Evolutionary conservation across 1,140 invertebrate genomes (phyloP).

Genomic region (Drosophila persimilis): DNA sequence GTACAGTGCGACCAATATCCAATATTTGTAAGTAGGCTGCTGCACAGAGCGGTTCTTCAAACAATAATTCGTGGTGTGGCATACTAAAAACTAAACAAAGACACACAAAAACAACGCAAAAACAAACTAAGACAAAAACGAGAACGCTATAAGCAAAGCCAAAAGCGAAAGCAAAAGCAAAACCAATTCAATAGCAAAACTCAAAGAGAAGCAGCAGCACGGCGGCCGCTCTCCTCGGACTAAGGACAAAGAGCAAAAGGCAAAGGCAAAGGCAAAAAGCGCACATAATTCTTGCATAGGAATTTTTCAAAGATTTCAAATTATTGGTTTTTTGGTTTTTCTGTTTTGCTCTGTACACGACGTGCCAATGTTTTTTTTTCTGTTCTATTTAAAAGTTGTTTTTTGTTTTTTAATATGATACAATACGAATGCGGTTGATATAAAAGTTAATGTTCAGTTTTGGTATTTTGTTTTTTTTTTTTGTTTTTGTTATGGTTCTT

Average conservation of each 20-base stretch:
- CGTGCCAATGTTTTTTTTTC: constrained; percentile 62
- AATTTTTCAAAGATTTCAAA: constrained; percentile 39
- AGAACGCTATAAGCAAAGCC: constrained; percentile 38
- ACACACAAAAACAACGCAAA: constrained; percentile 27
- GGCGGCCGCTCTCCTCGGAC: constrained; percentile 14
- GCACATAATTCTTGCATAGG: constrained; percentile 54
- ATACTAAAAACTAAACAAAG: constrained; percentile 13
- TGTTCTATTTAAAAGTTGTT: constrained; percentile 35
- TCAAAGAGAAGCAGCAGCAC: constrained; percentile 16
- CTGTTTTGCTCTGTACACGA: constrained; percentile 52
- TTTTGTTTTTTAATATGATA: constrained; percentile 34
- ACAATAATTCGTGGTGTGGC: constrained; percentile 73
- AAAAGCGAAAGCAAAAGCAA: constrained; percentile 34
- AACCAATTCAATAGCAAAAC: constrained; percentile 19
- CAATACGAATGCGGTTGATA: constrained; percentile 50
- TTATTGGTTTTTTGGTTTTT: constrained; percentile 10
- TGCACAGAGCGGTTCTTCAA: constrained; percentile 32
- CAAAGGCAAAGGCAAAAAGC: constrained; percentile 29
- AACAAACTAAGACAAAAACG: constrained; percentile 27
- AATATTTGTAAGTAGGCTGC: not conserved
- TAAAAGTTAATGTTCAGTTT: constrained; percentile 19
- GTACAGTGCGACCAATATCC: too few species aligned
- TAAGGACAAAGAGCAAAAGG: constrained; percentile 51
- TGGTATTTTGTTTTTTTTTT: constrained; percentile 24
- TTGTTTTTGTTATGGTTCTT: constrained; percentile 26